phyloP scores from a whole-genome alignment of 2,888 invertebrate genomes.

The Calameuta idolon region DNA sequence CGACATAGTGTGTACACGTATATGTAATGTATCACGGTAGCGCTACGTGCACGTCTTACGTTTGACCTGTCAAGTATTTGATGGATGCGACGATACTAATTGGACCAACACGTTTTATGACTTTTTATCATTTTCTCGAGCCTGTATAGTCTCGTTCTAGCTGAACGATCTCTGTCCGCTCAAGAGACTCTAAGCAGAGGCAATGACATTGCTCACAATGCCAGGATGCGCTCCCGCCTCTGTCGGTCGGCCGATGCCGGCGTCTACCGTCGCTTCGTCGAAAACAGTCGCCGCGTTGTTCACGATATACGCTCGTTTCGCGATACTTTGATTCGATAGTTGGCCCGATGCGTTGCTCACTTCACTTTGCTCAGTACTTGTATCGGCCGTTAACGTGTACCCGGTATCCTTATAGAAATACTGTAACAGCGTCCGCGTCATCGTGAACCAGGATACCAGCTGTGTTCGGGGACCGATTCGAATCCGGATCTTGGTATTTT shows the following conservation, averaged over 20 bases:
- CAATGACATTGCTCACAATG: slow-evolving; percentile 59
- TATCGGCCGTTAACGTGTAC: not conserved
- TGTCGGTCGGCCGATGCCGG: slow-evolving; percentile 13
- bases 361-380: not conserved
- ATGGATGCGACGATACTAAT: not conserved
- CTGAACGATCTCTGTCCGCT: not conserved
- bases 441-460: not conserved
- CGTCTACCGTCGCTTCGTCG: slow-evolving; percentile 6
- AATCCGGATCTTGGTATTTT: not conserved
- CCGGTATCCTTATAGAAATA: not conserved
- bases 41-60: not conserved
- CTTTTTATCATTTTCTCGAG: not conserved
- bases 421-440: not conserved
- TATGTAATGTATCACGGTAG: too few species aligned
- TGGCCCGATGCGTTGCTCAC: not conserved
- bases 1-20: not conserved
- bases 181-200: slow-evolving; percentile 22
- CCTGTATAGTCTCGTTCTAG: not conserved
- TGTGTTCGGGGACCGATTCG: not conserved
- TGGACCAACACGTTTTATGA: not conserved
- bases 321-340: not conserved
- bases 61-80: not conserved
- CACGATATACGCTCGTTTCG: not conserved
- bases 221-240: slow-evolving; percentile 33
- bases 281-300: not conserved